These are phyloP conservation scores for Polydesmus complanatus DNA, from an alignment of 2,888 invertebrate genomes.

Conservation along the genomic window DNA sequence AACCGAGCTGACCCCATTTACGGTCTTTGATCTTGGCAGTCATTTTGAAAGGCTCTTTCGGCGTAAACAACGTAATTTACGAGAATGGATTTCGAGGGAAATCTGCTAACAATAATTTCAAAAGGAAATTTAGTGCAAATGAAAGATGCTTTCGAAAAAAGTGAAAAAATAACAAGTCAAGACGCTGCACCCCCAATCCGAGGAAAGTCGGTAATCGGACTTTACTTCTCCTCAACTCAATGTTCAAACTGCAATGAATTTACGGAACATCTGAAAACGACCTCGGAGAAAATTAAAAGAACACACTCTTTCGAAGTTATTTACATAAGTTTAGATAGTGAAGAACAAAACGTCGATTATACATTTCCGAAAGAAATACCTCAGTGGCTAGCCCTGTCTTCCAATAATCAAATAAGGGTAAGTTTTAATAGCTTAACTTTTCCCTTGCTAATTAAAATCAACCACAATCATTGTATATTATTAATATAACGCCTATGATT, in stretches of 20 bases:
- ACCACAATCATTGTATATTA: no score
- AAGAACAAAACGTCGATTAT: not conserved
- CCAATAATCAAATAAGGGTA: not conserved
- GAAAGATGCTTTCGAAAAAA: not conserved
- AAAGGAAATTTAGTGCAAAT: not conserved
- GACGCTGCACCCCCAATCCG: not conserved
- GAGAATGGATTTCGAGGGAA: not conserved
- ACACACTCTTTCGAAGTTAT: constrained; percentile 1
- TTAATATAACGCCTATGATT: no score
- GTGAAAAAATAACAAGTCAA: not conserved
- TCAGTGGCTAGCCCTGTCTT: constrained; percentile 4
- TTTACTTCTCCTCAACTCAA: not conserved
- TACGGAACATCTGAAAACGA: not conserved
- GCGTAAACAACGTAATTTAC: not conserved
- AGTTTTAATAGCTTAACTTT: not conserved
- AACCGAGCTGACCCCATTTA: no score
- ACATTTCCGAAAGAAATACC: not conserved
- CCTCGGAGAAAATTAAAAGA: not conserved
- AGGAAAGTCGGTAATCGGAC: not conserved
- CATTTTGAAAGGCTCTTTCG: not conserved
- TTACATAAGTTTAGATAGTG: not conserved
- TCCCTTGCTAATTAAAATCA: no score
- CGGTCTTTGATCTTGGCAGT: not conserved
- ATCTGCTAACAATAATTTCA: not conserved
- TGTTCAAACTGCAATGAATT: not conserved